Base-by-base conservation (phyloP, 2,888 invertebrate genomes). In the Geotrupes spiniger region DNA sequence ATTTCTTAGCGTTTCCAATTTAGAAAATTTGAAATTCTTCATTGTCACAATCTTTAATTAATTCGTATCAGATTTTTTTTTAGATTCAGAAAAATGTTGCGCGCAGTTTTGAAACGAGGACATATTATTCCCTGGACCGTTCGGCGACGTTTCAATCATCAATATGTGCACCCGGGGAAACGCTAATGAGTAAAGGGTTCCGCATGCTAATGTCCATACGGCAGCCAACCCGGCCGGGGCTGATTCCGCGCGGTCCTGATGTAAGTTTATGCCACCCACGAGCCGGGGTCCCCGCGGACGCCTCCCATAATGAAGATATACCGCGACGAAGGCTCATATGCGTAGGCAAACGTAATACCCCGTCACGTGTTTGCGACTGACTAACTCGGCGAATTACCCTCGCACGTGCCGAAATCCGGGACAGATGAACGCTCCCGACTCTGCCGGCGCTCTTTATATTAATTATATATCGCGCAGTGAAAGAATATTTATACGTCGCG, bases 231-330 rank as follows among this genome's bases (percentile, higher is more conserved):
- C 21, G 21, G 6, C 21, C 21, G 21, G 39, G 10, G 25, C 46
- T 36, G 37, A 47, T 49, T 50, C 52, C 47, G n/a, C n/a, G n/a
- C n/a, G n/a, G n/a, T 21, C 6, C 42, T 53, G 55, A 50, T 55
- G 47, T 52, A 51, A 51, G 50, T 55, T 53, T 55, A 55, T 53
- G 47, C 40, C 46, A 47, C 38, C 48, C 46, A 27, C 42, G 43
- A 43, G 40, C 21, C 25, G 17, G 27, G 44, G 33, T 49, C 53
- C 56, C 56, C 43, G 46, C 31, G 52, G 54, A 54, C 48, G 42
- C 28, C 21, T 38, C 44, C 33, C 46, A 36, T 56, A 56, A 56
- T 56, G 56, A 56, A 54, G 52, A 56, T 56, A 56, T 56, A 56
- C 54, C 54, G 54, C 50, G 47, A 50, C 48, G 47, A 47, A 49